These are phyloP conservation scores for Siniperca knerii DNA, from an alignment of 2,113 vertebrate genomes.

Conservation along the genomic window DNA sequence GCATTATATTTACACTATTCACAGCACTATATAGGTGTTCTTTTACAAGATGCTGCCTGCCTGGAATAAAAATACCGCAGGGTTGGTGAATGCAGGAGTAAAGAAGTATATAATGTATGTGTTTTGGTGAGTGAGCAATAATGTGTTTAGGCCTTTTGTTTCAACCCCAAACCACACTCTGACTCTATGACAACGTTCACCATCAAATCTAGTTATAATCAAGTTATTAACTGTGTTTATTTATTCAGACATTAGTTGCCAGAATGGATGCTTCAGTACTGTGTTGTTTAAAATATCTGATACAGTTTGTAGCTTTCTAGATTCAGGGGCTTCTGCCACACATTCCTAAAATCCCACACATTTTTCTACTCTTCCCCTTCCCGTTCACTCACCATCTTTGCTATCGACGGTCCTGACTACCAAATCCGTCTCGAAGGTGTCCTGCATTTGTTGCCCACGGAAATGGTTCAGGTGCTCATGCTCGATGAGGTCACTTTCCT, in stretches of 20 bases:
- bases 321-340: neutral
- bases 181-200: neutral
- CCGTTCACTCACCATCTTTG: constrained; percentile 92
- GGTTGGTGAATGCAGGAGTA: neutral
- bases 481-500: constrained; percentile 97
- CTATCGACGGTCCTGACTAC: constrained; percentile 91
- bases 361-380: neutral
- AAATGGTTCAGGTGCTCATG: constrained; percentile 93
- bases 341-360: neutral
- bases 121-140: neutral
- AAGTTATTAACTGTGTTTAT: neutral
- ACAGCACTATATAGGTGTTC: constrained; percentile 13
- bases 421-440: constrained; percentile 92
- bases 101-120: neutral
- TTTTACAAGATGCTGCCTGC: neutral
- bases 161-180: neutral
- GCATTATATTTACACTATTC: neutral
- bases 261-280: constrained; percentile 24
- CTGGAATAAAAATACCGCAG: constrained; percentile 24
- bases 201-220: neutral
- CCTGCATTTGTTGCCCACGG: constrained; percentile 92
- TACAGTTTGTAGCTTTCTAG: neutral
- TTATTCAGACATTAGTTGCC: neutral
- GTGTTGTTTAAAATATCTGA: neutral
- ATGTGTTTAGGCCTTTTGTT: constrained; percentile 10